These are phyloP conservation scores for Ochropleura leucogaster DNA, from an alignment of 2,888 invertebrate genomes.

Conservation along the genomic window DNA sequence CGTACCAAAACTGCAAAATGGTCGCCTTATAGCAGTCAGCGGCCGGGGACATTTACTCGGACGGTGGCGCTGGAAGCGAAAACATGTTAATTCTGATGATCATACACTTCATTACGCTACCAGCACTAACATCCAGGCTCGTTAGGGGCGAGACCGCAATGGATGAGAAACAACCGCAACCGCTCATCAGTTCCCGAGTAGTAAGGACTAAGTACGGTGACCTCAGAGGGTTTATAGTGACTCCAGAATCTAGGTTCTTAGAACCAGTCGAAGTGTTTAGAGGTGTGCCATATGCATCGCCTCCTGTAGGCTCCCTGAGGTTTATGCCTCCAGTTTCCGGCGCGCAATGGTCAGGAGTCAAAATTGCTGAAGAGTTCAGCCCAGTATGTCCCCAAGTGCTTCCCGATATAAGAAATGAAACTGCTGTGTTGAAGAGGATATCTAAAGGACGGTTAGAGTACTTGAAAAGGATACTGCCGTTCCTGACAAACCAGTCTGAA, in stretches of 20 bases:
- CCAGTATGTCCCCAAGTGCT: conserved; percentile 98
- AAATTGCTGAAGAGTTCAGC: conserved; percentile 96
- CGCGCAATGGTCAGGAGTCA: conserved; percentile 97
- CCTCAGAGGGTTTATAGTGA: conserved; percentile 95
- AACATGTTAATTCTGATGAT: conserved; percentile 87
- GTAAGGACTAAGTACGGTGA: conserved; percentile 97
- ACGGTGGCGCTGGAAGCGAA: conserved; percentile 83
- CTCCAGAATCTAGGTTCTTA: conserved; percentile 94
- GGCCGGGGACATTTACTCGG: conserved; percentile 77
- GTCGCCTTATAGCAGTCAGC: conserved; percentile 85
- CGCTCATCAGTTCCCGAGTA: conserved; percentile 94
- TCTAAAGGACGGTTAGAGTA: conserved; percentile 97
- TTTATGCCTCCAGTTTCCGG: conserved; percentile 99
- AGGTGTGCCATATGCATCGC: conserved; percentile 98
- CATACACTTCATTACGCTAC: conserved; percentile 88
- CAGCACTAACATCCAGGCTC: conserved; percentile 84
- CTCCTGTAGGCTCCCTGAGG: conserved; percentile 96
- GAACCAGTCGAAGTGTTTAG: conserved; percentile 98
- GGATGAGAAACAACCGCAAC: conserved; percentile 85
- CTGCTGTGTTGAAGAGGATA: conserved; percentile 95
- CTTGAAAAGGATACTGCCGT: conserved; percentile 96
- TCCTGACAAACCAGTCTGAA: conserved; percentile 97
- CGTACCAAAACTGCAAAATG: conserved; percentile 79
- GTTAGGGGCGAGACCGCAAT: conserved; percentile 88
- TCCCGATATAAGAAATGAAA: conserved; percentile 96